Conservation (phyloP, 2,888 invertebrate genomes). For the Drosophila peninsularis region DNA sequence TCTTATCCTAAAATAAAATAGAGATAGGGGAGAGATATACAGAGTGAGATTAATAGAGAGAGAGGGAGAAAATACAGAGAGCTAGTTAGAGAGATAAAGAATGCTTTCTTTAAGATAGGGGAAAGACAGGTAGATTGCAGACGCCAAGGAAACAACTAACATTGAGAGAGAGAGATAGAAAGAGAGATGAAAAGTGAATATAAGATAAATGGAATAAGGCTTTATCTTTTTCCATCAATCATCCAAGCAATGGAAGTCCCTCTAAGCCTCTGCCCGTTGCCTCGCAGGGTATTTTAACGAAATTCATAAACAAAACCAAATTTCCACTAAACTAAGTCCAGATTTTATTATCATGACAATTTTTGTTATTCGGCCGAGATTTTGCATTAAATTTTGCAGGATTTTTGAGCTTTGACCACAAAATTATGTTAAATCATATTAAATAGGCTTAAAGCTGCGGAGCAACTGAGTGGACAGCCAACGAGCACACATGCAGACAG, state of each 20-base stretch:
- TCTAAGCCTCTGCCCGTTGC: too few relatives aligned
- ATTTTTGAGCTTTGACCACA: conserved; percentile 4
- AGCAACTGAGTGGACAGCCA: conserved; percentile 1
- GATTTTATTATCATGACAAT: conserved; percentile 27
- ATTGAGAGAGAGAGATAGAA: too few relatives aligned
- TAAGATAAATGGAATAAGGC: neutral
- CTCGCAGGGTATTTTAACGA: conserved; percentile 7
- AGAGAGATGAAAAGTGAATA: neutral
- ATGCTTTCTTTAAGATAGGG: too few relatives aligned
- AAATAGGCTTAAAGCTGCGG: conserved; percentile 24
- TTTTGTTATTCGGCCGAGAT: conserved; percentile 23
- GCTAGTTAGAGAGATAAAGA: neutral
- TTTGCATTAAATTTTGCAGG: conserved; percentile 24
- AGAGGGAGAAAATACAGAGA: neutral
- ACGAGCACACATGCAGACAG: neutral
- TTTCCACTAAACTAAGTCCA: conserved; percentile 37
- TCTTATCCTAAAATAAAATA: too few relatives aligned
- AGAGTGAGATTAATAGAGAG: neutral
- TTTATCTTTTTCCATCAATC: neutral
- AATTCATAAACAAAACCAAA: conserved; percentile 12
- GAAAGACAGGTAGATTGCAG: too few relatives aligned
- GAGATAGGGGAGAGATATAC: too few relatives aligned
- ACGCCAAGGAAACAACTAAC: too few relatives aligned
- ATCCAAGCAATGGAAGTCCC: neutral
- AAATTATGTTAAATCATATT: conserved; percentile 31